These are phyloP conservation scores for Gallinago solitaria DNA, from an alignment of 2,797 vertebrate genomes.

Conservation along the genomic window DNA sequence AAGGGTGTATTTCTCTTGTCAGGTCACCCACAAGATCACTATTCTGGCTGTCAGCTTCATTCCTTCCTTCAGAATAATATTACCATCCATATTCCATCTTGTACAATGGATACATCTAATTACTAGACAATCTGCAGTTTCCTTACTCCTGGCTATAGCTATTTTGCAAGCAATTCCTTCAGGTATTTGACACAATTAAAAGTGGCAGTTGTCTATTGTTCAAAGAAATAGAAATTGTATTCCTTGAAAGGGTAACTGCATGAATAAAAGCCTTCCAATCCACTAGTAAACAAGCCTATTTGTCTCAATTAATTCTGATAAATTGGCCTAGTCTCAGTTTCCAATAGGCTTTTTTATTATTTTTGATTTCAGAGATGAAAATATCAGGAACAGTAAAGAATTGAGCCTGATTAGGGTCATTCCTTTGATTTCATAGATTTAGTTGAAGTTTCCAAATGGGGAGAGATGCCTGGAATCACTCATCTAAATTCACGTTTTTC, in stretches of 20 bases:
- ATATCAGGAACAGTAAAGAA: neutral
- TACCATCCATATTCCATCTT: neutral
- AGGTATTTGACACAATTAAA: neutral
- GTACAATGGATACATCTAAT: constrained; percentile 6
- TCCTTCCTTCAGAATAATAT: constrained; percentile 14
- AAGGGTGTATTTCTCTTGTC: neutral
- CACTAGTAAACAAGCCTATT: neutral
- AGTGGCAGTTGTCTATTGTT: neutral
- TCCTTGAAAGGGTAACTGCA: neutral
- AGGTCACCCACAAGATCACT: neutral
- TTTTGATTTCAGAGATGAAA: neutral
- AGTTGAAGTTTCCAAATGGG: neutral
- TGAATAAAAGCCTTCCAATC: neutral
- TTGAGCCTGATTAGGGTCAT: neutral
- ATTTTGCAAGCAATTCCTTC: constrained; percentile 19
- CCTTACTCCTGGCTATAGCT: neutral
- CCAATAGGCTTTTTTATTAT: neutral
- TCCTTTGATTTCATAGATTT: neutral
- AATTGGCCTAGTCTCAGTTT: neutral
- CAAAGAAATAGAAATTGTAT: constrained; percentile 1
- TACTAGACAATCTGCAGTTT: neutral
- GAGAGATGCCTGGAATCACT: neutral
- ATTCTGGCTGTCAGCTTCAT: neutral
- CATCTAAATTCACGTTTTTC: neutral
- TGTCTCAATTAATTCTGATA: neutral